Evolutionary conservation across 2,797 vertebrate genomes (phyloP), one percentile per base, ranked within the genome.

Genomic region (Danio jaintianensis): DNA sequence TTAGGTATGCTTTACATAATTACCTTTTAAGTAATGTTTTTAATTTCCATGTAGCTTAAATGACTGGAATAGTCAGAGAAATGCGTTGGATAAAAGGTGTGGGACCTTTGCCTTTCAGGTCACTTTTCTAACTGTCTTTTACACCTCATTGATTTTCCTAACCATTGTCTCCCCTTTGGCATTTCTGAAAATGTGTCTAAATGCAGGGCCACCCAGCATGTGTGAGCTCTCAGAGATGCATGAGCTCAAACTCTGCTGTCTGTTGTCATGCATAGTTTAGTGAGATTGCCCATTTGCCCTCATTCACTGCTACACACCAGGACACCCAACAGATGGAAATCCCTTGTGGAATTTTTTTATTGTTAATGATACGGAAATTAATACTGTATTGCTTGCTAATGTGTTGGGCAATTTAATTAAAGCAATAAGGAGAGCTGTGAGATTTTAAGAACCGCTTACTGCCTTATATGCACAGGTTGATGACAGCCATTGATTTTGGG

Each of bases 241-340:
- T 56, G 48, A 72, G 68, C 68, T 36, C 15, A 53, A 53, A 53
- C 38, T 70, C 53, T 53, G 36, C 18, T 12, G 7, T 52, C 80
- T 61, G 43, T 63, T 71, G 20, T 56, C 61, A 67, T 79, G 58
- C 61, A 64, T 78, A 56, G 47, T 70, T 74, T 64, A 71, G 43
- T n/a, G 29, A 59, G 45, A 66, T 43, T 67, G 36, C 45, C 56
- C 47, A n/a, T 56, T 77, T 72, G 56, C 40, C 15, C 58, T 53
- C 22, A 55, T 72, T 78, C 50, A 22, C 16, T 47, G 16, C 53
- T 73, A 58, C n/a, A 59, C 43, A 42, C 11, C 29, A 70, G 66
- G 55, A 52, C 43, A 61, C 59, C 43, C 62, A 29, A 16, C 43
- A 67, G 56, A 78, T 18, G 5, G 55, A 40, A 72, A 67, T 52